phyloP scores from a whole-genome alignment of 2,888 invertebrate genomes.

The Ethmia dodecea region DNA sequence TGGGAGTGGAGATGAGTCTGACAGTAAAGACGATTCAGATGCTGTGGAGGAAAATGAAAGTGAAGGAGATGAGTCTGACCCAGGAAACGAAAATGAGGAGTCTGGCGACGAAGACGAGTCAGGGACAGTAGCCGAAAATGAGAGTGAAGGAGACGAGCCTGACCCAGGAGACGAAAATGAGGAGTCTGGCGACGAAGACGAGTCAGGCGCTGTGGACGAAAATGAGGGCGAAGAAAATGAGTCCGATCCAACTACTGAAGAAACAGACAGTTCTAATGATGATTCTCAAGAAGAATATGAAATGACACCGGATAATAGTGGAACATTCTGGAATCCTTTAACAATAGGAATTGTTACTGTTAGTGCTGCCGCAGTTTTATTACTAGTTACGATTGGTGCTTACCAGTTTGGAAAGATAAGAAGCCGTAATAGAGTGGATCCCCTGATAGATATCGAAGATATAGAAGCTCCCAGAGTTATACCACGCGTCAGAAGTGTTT shows the following conservation, averaged over 20 bases:
- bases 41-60: neutral
- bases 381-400: slow-evolving; percentile 21
- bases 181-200: neutral
- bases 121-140: neutral
- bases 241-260: neutral
- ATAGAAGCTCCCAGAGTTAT: slow-evolving; percentile 20
- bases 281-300: neutral
- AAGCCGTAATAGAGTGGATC: slow-evolving; percentile 5
- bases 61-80: neutral
- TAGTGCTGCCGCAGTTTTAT: slow-evolving; percentile 19
- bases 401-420: slow-evolving; percentile 29
- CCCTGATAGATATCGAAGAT: slow-evolving; percentile 15
- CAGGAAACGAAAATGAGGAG: neutral
- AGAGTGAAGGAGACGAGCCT: neutral
- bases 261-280: neutral
- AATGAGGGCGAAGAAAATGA: neutral
- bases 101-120: neutral
- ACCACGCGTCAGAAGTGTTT: slow-evolving; percentile 1
- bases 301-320: slow-evolving; percentile 7
- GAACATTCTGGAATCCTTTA: slow-evolving; percentile 26
- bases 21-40: neutral
- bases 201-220: neutral
- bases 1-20: neutral
- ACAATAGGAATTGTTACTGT: slow-evolving; percentile 28
- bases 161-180: neutral